phyloP scores from a whole-genome alignment of 1,140 invertebrate species.

The Frieseomelitta varia region DNA sequence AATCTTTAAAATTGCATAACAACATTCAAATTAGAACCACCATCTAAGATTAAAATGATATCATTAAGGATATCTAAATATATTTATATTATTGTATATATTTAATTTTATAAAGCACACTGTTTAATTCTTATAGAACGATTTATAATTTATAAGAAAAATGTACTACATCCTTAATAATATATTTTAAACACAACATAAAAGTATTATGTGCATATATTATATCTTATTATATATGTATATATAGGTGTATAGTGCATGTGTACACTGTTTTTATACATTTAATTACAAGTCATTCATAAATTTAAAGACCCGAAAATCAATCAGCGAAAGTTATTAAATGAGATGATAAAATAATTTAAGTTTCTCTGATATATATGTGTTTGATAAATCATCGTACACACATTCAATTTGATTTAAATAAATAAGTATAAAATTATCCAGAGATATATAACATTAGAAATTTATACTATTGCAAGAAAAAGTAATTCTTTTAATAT shows the following conservation, averaged over 20 bases:
- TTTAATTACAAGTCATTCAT: neutral
- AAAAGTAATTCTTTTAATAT: neutral
- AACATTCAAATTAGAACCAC: neutral
- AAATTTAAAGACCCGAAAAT: neutral
- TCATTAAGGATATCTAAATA: neutral
- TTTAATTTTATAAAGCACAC: neutral
- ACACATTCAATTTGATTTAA: neutral
- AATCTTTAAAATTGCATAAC: neutral
- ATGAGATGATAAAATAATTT: neutral
- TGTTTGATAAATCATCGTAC: neutral
- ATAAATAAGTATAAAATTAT: conserved; percentile 12
- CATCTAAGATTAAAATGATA: neutral
- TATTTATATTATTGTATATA: neutral
- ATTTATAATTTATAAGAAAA: neutral
- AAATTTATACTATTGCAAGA: neutral
- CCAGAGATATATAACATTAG: neutral
- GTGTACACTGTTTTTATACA: neutral
- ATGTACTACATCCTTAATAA: neutral
- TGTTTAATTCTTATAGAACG: neutral
- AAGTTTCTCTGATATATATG: neutral
- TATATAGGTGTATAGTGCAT: neutral
- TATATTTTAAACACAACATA: neutral
- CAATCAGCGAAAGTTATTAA: neutral
- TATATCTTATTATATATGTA: neutral
- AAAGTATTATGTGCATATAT: neutral